phyloP scores from a whole-genome alignment of 1,140 invertebrate genomes.

The Steinernema feltiae region DNA sequence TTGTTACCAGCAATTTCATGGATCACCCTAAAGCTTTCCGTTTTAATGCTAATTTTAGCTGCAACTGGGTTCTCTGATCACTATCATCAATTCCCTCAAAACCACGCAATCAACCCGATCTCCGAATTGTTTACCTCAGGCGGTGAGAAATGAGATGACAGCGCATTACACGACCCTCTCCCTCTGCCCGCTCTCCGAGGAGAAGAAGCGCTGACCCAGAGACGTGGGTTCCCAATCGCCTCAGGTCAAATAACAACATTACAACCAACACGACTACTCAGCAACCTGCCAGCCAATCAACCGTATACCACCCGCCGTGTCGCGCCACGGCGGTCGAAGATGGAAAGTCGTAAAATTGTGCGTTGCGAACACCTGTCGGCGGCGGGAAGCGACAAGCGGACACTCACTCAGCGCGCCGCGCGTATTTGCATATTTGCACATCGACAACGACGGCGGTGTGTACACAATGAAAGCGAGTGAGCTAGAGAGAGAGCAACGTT shows the following conservation, averaged over 20 bases:
- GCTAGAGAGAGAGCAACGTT: too few relatives aligned
- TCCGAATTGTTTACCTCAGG: slow-evolving; percentile 9
- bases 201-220: too few relatives aligned
- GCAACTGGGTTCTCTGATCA: too few relatives aligned
- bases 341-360: slow-evolving; percentile 4
- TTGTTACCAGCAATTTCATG: too few relatives aligned
- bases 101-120: too few relatives aligned
- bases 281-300: too few relatives aligned
- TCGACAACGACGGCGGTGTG: background rate
- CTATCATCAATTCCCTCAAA: too few relatives aligned
- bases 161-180: background rate
- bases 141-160: background rate
- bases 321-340: background rate
- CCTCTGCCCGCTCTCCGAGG: too few relatives aligned
- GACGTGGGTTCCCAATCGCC: background rate
- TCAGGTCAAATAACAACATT: slow-evolving; percentile 14
- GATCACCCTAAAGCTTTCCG: too few relatives aligned
- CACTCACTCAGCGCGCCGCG: background rate
- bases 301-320: too few relatives aligned
- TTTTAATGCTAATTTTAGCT: too few relatives aligned
- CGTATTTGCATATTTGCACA: slow-evolving; percentile 11
- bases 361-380: background rate
- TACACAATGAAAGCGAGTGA: background rate
- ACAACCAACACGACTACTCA: too few relatives aligned
- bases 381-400: slow-evolving; percentile 5